Evolutionary conservation across 1,140 invertebrate species (phyloP).

Genomic region (Heliconius hermathena): DNA sequence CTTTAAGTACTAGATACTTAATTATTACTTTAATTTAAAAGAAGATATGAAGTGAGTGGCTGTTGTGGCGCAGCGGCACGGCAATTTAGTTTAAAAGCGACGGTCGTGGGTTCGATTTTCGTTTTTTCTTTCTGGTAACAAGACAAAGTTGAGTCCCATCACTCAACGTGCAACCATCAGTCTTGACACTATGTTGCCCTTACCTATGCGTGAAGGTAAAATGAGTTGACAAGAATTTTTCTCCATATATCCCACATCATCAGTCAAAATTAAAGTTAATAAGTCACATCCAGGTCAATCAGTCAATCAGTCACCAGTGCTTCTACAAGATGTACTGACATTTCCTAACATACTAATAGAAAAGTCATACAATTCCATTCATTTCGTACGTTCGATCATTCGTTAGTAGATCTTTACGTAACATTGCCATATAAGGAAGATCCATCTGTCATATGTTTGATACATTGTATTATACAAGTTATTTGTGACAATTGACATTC

Average conservation of each 20-base stretch:
- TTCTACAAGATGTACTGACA: background rate
- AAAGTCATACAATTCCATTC: background rate
- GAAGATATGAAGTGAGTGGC: too few species aligned
- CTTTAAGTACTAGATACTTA: too few species aligned
- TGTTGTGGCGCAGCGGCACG: too few species aligned
- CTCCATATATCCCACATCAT: background rate
- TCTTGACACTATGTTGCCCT: background rate
- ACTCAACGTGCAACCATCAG: too few species aligned
- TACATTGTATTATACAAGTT: slow-evolving; percentile 7
- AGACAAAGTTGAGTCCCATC: too few species aligned
- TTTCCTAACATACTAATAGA: background rate
- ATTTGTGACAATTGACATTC: slow-evolving; percentile 9
- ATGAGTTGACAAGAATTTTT: background rate
- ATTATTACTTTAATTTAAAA: too few species aligned
- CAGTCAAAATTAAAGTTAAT: background rate
- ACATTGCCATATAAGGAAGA: background rate
- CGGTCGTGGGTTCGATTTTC: background rate
- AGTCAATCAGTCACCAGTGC: background rate
- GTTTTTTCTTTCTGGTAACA: too few species aligned
- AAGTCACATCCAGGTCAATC: background rate
- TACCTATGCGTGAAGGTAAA: background rate
- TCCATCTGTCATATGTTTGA: background rate
- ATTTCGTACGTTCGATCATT: background rate
- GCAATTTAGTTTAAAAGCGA: background rate
- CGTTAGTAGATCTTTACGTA: background rate